phyloP scores from a whole-genome alignment of 1,140 invertebrate species.

The Procambarus virginalis region DNA sequence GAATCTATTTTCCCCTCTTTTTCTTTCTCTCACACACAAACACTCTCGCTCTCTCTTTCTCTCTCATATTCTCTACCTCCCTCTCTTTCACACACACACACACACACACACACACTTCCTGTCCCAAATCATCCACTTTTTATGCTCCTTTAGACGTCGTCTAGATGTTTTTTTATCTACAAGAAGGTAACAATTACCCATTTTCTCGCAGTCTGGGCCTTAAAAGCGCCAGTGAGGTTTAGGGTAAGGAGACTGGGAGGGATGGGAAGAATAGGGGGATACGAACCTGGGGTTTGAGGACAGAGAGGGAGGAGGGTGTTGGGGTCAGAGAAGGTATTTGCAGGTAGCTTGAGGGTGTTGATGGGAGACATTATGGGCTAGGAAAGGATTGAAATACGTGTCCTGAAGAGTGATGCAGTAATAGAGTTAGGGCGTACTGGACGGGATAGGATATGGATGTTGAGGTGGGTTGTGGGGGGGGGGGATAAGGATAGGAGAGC shows the following conservation, averaged over 20 bases:
- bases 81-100: neutral
- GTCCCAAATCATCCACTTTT: neutral
- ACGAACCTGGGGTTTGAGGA: neutral
- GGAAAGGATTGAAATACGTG: too few relatives aligned
- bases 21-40: neutral
- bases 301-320: neutral
- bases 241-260: neutral
- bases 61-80: neutral
- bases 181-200: neutral
- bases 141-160: neutral
- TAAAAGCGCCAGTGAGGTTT: neutral
- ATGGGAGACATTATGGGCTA: too few relatives aligned
- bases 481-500: too few relatives aligned
- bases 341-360: too few relatives aligned
- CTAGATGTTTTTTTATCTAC: neutral
- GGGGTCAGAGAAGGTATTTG: too few relatives aligned
- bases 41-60: neutral
- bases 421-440: too few relatives aligned
- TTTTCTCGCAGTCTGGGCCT: neutral
- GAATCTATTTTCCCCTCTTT: too few relatives aligned
- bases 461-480: too few relatives aligned
- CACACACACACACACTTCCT: neutral
- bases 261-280: too few relatives aligned
- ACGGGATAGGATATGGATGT: too few relatives aligned
- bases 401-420: too few relatives aligned